Percentiles rank a stretch among this genome's conserved stretches.
Conservation (phyloP, 2,797 vertebrate species). For the Mormyrops attenuatus region DNA sequence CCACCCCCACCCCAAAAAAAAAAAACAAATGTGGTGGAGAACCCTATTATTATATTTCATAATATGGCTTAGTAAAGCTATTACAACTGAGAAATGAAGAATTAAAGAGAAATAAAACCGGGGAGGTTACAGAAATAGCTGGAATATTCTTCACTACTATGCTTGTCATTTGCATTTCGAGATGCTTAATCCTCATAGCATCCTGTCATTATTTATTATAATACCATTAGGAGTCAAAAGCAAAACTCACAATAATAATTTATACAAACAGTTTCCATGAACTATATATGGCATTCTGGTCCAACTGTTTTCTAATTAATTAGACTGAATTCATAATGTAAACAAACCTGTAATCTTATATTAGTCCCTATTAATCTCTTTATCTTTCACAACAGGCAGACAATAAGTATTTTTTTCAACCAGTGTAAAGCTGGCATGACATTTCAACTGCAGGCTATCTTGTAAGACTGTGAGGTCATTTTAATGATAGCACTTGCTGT, state of each 20-base stretch:
- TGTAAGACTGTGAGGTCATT: conserved; percentile 62
- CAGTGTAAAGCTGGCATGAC: conserved; percentile 64
- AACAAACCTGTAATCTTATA: conserved; percentile 47
- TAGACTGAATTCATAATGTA: neutral
- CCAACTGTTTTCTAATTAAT: conserved; percentile 17
- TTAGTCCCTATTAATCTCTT: conserved; percentile 68
- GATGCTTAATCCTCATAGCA: neutral
- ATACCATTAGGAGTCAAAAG: neutral
- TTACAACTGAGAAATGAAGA: neutral
- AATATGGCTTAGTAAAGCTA: neutral
- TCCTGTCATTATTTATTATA: conserved; percentile 2
- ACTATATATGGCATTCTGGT: conserved; percentile 40
- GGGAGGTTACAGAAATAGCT: neutral
- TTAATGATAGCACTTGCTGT: conserved; percentile 61
- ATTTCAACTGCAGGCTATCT: conserved; percentile 58
- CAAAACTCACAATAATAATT: conserved; percentile 9
- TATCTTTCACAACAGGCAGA: conserved; percentile 62
- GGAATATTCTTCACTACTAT: neutral
- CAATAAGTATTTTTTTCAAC: conserved; percentile 48
- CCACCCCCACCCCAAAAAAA: neutral
- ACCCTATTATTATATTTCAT: neutral
- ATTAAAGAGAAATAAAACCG: neutral
- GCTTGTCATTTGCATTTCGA: neutral
- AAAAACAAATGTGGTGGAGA: neutral
- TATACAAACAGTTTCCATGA: conserved; percentile 39